Evolutionary conservation across 92 coral and sea anemone species (phyloP).

Genomic region (Epizoanthus illoricatus): DNA sequence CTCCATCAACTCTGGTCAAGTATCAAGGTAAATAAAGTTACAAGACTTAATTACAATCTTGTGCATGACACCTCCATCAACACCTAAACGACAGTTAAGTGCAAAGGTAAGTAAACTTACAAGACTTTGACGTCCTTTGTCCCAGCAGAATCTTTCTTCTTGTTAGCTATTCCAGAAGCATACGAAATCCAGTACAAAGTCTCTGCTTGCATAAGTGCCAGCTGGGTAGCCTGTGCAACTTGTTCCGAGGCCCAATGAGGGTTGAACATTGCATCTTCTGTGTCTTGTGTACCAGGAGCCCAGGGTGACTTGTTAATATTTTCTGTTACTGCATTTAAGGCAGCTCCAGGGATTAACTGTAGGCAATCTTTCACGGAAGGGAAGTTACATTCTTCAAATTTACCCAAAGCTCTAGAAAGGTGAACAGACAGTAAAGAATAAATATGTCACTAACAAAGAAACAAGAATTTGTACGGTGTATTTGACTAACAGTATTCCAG

Average conservation of each 20-base stretch:
- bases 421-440: background rate
- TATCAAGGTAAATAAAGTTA: too few species aligned
- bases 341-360: conserved; percentile 87
- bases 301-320: conserved; percentile 79
- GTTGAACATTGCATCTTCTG: conserved; percentile 62
- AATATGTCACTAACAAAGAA: background rate
- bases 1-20: too few species aligned
- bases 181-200: conserved; percentile 70
- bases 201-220: conserved; percentile 85
- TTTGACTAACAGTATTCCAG: too few species aligned
- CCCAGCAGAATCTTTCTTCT: conserved; percentile 52
- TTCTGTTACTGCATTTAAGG: conserved; percentile 83
- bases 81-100: too few species aligned
- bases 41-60: too few species aligned
- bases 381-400: conserved; percentile 91
- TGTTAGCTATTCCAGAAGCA: conserved; percentile 51
- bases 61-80: too few species aligned
- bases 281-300: conserved; percentile 67
- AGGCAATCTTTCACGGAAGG: conserved; percentile 77
- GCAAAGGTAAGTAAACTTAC: conserved; percentile 47
- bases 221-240: conserved; percentile 78
- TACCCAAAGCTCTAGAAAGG: conserved; percentile 74
- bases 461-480: too few species aligned
- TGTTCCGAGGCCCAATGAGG: conserved; percentile 83
- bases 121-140: conserved; percentile 68